These are phyloP conservation scores for Delphinus delphis DNA, from an alignment of 2,113 vertebrate genomes.

Conservation along the genomic window DNA sequence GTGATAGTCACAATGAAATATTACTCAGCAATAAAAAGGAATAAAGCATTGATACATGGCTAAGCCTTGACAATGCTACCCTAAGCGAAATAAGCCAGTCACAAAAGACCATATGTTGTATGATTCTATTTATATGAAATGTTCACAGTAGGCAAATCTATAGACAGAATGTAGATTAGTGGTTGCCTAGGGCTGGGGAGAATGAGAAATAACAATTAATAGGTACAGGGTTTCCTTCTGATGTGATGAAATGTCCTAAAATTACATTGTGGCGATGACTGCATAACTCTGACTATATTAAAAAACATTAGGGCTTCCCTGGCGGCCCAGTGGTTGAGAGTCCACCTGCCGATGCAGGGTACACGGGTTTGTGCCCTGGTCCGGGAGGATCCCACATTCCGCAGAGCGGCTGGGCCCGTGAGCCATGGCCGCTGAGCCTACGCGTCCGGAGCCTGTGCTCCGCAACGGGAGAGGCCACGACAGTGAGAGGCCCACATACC, in stretches of 20 bases:
- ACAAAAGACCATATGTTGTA: not conserved
- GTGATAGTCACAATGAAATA: not conserved
- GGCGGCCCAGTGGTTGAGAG: no score
- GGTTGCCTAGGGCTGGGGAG: not conserved
- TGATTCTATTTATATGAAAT: not conserved
- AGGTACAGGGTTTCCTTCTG: not conserved
- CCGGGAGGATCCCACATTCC: no score
- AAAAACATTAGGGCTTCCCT: not conserved
- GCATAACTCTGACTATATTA: not conserved
- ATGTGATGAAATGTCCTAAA: not conserved
- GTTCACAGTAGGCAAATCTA: not conserved
- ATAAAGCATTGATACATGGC: not conserved
- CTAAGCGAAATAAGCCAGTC: not conserved
- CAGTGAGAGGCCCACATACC: no score
- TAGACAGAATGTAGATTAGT: not conserved
- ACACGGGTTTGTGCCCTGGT: no score
- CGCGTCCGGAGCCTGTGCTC: no score
- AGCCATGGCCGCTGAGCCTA: no score
- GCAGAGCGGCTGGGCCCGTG: no score
- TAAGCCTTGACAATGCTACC: not conserved
- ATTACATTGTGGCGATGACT: not conserved
- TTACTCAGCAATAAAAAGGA: not conserved
- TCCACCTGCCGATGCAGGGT: no score
- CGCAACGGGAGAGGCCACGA: no score
- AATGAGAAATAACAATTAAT: not conserved